A percentile compares a stretch with the other conserved stretches of the same genome.
Evolutionary conservation across 2,113 vertebrate genomes (phyloP).

Genomic region (Solea senegalensis): DNA sequence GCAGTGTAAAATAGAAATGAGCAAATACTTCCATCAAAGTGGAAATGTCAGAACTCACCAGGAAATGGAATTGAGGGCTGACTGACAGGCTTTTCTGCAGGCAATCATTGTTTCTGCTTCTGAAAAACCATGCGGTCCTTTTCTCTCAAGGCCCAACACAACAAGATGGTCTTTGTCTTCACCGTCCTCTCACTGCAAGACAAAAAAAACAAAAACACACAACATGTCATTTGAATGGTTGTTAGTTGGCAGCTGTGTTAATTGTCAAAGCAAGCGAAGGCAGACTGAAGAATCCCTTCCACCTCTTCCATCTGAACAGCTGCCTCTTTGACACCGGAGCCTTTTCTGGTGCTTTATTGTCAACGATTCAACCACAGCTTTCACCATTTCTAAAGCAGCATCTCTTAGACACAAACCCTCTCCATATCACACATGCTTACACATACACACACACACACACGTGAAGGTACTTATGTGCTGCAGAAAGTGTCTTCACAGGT

Average conservation of each 20-base stretch:
- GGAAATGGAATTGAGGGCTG: slow-evolving; percentile 37
- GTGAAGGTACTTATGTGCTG: neutral
- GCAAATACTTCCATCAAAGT: slow-evolving; percentile 11
- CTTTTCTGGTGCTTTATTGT: slow-evolving; percentile 45
- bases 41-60: slow-evolving; percentile 27
- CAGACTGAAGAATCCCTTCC: slow-evolving; percentile 9
- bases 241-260: slow-evolving; percentile 17
- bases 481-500: neutral
- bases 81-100: slow-evolving; percentile 19
- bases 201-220: neutral
- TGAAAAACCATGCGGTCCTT: neutral
- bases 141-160: slow-evolving; percentile 7
- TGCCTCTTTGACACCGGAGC: slow-evolving; percentile 14
- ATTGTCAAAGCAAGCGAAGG: slow-evolving; percentile 10
- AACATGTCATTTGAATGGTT: neutral
- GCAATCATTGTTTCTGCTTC: slow-evolving; percentile 21
- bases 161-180: slow-evolving; percentile 2
- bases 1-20: slow-evolving; percentile 12
- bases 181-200: neutral
- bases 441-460: neutral
- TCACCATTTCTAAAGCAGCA: slow-evolving; percentile 9
- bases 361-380: neutral
- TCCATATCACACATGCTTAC: neutral
- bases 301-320: slow-evolving; percentile 28
- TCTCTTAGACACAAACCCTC: neutral